Evolutionary conservation across 2,797 vertebrate genomes (phyloP).

Genomic region (Labeo calbasu): DNA sequence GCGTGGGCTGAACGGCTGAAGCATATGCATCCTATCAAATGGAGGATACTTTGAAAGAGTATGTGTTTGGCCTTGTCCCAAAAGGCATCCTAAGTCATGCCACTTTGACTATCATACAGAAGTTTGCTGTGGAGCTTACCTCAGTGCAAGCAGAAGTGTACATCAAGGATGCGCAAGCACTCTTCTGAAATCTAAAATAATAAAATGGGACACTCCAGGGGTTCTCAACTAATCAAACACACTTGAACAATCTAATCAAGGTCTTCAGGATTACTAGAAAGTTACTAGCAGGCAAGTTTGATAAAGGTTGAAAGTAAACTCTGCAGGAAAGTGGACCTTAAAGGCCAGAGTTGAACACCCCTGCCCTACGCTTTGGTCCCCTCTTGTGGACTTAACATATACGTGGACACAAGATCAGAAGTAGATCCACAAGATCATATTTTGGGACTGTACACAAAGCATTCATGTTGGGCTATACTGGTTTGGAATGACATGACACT

Average conservation of each 20-base stretch:
- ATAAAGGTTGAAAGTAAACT: too few species aligned
- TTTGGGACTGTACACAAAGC: background rate
- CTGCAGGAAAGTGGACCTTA: too few species aligned
- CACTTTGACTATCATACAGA: background rate
- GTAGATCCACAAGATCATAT: background rate
- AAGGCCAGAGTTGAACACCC: too few species aligned
- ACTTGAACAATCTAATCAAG: too few species aligned
- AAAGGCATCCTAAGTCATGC: background rate
- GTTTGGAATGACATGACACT: background rate
- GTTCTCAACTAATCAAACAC: too few species aligned
- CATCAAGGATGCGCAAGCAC: background rate
- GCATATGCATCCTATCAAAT: too few species aligned
- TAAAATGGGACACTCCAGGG: background rate
- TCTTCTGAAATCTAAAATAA: background rate
- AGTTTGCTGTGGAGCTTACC: background rate
- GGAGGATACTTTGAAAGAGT: too few species aligned
- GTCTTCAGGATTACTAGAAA: too few species aligned
- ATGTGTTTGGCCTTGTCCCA: too few species aligned
- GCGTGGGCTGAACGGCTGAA: too few species aligned
- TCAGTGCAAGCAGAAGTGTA: background rate
- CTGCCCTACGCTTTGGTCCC: background rate
- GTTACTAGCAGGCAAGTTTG: too few species aligned
- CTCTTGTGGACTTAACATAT: background rate
- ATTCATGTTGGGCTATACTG: background rate
- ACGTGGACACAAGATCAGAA: background rate